Percentiles rank a stretch among this genome's conserved stretches.
Conservation (phyloP, 53 echinoderm and acorn worm genomes). For the Zoroaster sp. region DNA sequence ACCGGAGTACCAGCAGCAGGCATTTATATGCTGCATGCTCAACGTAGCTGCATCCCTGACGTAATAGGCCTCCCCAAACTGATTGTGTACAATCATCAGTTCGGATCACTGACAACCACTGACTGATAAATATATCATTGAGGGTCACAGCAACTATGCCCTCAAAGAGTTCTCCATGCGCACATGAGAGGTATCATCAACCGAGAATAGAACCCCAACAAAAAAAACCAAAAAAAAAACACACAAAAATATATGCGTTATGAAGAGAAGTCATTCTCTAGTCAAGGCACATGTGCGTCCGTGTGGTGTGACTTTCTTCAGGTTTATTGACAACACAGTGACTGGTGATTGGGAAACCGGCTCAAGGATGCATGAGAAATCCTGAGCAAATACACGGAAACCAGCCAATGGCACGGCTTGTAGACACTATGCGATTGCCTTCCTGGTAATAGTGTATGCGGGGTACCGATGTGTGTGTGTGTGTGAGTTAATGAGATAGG, state of each 20-base stretch:
- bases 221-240: neutral
- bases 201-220: neutral
- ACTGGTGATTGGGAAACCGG: neutral
- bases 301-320: neutral
- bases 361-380: constrained; percentile 19
- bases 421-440: constrained; percentile 8
- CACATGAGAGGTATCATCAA: neutral
- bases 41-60: neutral
- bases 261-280: neutral
- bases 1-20: neutral
- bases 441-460: neutral
- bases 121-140: neutral
- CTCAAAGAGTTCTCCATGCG: no score
- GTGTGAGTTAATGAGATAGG: neutral
- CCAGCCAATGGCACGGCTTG: constrained; percentile 33
- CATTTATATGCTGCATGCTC: neutral
- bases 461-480: neutral
- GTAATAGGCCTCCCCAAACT: neutral
- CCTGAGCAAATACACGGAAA: constrained; percentile 5
- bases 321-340: neutral
- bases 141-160: neutral
- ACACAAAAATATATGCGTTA: neutral
- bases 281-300: neutral
- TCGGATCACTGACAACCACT: neutral
- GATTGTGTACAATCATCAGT: neutral